These are phyloP conservation scores for Gibbula magus DNA, from an alignment of 2,888 invertebrate species.

Conservation along the genomic window DNA sequence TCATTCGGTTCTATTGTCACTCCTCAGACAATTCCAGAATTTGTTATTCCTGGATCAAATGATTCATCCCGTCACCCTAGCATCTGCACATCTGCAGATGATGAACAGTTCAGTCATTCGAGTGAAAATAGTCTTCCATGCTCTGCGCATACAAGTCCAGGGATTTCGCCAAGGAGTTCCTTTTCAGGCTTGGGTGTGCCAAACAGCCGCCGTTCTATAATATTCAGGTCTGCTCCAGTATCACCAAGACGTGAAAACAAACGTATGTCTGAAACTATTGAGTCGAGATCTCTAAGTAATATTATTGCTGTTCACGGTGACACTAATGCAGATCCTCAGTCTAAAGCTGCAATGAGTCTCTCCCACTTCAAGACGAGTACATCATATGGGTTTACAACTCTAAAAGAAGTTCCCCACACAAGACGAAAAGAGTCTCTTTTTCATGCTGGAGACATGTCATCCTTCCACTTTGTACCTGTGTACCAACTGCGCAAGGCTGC, in stretches of 20 bases:
- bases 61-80: slow-evolving; percentile 59
- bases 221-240: slow-evolving; percentile 55
- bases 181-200: slow-evolving; percentile 47
- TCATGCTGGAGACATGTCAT: slow-evolving; percentile 36
- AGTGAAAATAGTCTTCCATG: slow-evolving; percentile 52
- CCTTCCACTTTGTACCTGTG: background rate
- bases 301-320: slow-evolving; percentile 34
- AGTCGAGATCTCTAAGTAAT: slow-evolving; percentile 34
- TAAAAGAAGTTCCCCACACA: slow-evolving; percentile 63
- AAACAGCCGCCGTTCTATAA: slow-evolving; percentile 35
- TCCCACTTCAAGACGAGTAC: slow-evolving; percentile 61
- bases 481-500: background rate
- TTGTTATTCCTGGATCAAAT: slow-evolving; percentile 66
- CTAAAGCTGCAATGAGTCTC: slow-evolving; percentile 60
- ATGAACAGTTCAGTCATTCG: slow-evolving; percentile 47
- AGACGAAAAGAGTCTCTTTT: slow-evolving; percentile 66
- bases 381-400: slow-evolving; percentile 62
- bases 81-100: slow-evolving; percentile 50
- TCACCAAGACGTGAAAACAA: slow-evolving; percentile 59
- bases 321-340: slow-evolving; percentile 63
- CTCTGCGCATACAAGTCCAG: slow-evolving; percentile 50
- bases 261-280: slow-evolving; percentile 39
- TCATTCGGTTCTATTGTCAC: slow-evolving; percentile 54
- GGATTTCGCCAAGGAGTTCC: slow-evolving; percentile 46
- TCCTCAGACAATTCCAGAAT: slow-evolving; percentile 67